These are phyloP conservation scores for Brachirus orientalis DNA, from an alignment of 2,113 vertebrate species.

Conservation along the genomic window DNA sequence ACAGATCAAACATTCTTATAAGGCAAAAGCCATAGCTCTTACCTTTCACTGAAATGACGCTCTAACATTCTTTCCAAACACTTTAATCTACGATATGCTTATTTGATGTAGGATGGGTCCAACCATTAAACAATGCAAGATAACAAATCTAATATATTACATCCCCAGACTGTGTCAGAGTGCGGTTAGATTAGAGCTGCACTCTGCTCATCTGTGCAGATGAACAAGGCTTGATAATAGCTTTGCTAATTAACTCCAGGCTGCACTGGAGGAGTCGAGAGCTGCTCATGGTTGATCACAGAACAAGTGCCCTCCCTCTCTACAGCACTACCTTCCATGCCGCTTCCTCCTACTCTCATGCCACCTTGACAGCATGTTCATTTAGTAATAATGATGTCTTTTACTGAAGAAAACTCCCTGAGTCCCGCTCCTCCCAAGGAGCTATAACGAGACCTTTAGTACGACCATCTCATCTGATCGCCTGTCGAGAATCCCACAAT, in stretches of 20 bases:
- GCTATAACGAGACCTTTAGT: conserved; percentile 50
- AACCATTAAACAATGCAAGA: conserved; percentile 10
- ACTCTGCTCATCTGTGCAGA: conserved; percentile 56
- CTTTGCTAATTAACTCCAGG: conserved; percentile 74
- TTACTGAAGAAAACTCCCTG: conserved; percentile 9
- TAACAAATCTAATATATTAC: conserved; percentile 44
- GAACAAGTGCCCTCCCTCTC: conserved; percentile 42
- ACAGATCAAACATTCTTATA: conserved; percentile 31
- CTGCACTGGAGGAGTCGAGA: conserved; percentile 54
- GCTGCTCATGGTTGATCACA: conserved; percentile 52
- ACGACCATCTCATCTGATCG: conserved; percentile 34
- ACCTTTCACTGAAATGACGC: too few relatives aligned
- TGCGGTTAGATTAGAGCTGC: conserved; percentile 58
- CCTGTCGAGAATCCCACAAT: conserved; percentile 39
- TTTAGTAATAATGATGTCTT: conserved; percentile 48
- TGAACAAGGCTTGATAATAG: conserved; percentile 65
- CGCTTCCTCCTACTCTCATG: conserved; percentile 21
- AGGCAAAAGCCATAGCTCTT: conserved; percentile 35
- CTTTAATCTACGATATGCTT: conserved; percentile 41
- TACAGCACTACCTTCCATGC: not conserved
- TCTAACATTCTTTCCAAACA: conserved; percentile 8
- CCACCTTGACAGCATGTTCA: conserved; percentile 53
- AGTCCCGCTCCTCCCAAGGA: conserved; percentile 4
- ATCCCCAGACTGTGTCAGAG: conserved; percentile 42
- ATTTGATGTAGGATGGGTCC: conserved; percentile 28